A percentile compares a stretch with the other conserved stretches of the same genome.
Conservation (phyloP, 2,113 vertebrate genomes). For the Oceanites oceanicus region DNA sequence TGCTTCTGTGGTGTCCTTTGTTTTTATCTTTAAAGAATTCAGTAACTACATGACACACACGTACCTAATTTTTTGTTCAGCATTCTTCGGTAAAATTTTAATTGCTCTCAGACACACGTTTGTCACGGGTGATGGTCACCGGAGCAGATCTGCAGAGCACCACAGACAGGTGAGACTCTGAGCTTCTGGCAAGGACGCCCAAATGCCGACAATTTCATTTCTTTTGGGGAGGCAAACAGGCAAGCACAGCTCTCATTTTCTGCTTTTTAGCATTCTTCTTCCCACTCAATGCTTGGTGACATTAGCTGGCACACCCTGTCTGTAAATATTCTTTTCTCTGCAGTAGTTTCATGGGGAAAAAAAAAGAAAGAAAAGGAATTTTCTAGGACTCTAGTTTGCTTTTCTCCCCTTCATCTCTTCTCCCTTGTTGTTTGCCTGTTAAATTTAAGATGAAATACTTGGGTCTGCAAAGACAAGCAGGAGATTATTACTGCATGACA, state of each 20-base stretch:
- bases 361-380: background rate
- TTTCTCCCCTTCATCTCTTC: background rate
- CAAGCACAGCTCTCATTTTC: background rate
- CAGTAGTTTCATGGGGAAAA: background rate
- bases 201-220: background rate
- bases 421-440: background rate
- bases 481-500: background rate
- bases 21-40: slow-evolving; percentile 59
- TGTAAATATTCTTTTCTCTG: background rate
- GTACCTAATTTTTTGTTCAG: background rate
- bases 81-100: slow-evolving; percentile 9
- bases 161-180: background rate
- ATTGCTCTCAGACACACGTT: background rate
- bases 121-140: background rate
- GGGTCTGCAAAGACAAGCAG: background rate
- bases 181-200: background rate
- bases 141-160: background rate
- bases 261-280: slow-evolving; percentile 1
- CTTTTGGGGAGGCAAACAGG: background rate
- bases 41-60: slow-evolving; percentile 24
- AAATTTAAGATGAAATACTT: background rate
- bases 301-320: background rate
- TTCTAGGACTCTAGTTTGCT: background rate
- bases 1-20: slow-evolving; percentile 55
- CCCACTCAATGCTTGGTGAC: background rate